Evolutionary conservation across 2,888 invertebrate genomes (phyloP).

Genomic region (Ormyrus labotus): DNA sequence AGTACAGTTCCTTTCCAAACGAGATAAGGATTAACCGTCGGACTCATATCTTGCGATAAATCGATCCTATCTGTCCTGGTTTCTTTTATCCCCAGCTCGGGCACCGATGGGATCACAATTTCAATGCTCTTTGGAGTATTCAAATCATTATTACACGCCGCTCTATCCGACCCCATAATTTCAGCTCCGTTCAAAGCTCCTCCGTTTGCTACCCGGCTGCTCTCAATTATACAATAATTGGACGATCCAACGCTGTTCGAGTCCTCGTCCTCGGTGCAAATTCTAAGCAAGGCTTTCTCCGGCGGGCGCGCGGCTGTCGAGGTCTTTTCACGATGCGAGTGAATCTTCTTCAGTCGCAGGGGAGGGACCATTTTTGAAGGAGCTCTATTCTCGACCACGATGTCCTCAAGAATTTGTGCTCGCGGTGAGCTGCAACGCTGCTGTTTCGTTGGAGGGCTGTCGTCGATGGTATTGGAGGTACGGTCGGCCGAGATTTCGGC

Average conservation of each 20-base stretch:
- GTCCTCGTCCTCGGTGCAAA: not conserved
- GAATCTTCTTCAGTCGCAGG: conserved; percentile 67
- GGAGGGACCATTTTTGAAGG: conserved; percentile 67
- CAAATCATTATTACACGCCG: too few relatives aligned
- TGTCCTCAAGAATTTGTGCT: conserved; percentile 21
- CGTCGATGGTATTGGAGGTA: too few relatives aligned
- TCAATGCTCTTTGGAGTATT: conserved; percentile 54
- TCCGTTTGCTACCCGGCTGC: not conserved
- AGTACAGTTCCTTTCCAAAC: conserved; percentile 14
- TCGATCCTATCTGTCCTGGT: conserved; percentile 53
- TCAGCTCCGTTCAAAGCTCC: not conserved
- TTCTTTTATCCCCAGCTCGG: conserved; percentile 60
- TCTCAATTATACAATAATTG: conserved; percentile 7
- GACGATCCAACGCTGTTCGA: not conserved
- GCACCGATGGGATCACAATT: conserved; percentile 59
- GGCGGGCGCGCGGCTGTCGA: not conserved
- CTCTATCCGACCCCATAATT: not conserved
- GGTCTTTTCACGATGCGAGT: conserved; percentile 36
- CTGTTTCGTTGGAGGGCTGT: too few relatives aligned
- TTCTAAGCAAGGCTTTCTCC: not conserved
- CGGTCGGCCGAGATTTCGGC: not conserved
- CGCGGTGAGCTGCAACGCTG: not conserved
- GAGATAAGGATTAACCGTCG: conserved; percentile 34
- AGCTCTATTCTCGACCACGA: not conserved
- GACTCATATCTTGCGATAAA: conserved; percentile 9